Evolutionary conservation across 2,797 vertebrate species (phyloP).

Genomic region (Pteronotus mesoamericanus): DNA sequence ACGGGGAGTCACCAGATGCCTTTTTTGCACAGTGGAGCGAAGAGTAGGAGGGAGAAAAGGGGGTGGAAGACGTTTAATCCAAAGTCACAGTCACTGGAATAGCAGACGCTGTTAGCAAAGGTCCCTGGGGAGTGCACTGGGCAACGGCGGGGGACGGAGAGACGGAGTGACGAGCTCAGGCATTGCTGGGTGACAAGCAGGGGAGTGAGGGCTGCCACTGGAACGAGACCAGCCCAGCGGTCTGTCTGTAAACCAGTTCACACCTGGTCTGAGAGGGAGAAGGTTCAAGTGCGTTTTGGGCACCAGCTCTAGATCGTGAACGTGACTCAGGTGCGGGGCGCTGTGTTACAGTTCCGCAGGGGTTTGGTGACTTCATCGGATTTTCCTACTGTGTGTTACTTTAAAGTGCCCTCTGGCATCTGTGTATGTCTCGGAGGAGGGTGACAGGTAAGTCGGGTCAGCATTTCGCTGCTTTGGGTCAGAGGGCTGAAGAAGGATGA

Average conservation of each 20-base stretch:
- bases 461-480: neutral
- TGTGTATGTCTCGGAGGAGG: neutral
- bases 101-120: neutral
- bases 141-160: fast-evolving
- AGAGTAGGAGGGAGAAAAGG: neutral
- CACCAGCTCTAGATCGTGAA: neutral
- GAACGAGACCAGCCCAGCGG: neutral
- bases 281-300: neutral
- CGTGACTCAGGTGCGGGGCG: neutral
- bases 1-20: neutral
- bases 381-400: neutral
- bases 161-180: neutral
- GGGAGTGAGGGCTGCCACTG: neutral
- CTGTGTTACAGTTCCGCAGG: neutral
- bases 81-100: neutral
- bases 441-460: neutral
- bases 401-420: neutral
- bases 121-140: neutral
- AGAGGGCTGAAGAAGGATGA: neutral
- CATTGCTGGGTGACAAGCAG: neutral
- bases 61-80: neutral
- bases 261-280: neutral
- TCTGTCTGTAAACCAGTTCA: neutral
- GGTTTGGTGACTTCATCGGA: neutral
- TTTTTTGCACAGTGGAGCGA: neutral